Conservation (phyloP, 2,888 invertebrate genomes). For the Mythimna pallens region DNA sequence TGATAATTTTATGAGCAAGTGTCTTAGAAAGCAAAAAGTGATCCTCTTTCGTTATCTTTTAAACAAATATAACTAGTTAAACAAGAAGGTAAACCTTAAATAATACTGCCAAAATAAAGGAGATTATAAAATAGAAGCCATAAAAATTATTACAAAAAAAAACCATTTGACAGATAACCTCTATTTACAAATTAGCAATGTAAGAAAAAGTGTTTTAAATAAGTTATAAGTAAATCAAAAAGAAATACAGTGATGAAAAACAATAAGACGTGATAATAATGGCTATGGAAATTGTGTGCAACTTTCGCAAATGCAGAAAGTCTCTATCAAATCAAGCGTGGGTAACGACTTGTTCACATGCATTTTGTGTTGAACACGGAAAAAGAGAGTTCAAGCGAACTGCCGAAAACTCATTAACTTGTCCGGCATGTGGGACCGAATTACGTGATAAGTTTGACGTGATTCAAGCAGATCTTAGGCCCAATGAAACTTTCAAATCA, state of each 20-base stretch:
- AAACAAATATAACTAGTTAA: background rate
- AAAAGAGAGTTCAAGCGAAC: slow-evolving; percentile 87
- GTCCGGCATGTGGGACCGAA: slow-evolving; percentile 88
- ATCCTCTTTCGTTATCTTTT: background rate
- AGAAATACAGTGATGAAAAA: slow-evolving; percentile 26
- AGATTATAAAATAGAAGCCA: background rate
- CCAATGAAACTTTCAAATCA: slow-evolving; percentile 88
- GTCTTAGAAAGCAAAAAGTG: no score
- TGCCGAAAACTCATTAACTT: slow-evolving; percentile 84
- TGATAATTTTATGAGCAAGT: background rate
- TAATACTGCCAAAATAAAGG: slow-evolving; percentile 6
- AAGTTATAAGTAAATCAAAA: background rate
- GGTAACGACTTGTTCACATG: slow-evolving; percentile 90
- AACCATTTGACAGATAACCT: slow-evolving; percentile 31
- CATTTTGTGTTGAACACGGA: slow-evolving; percentile 90
- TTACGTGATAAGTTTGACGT: slow-evolving; percentile 89
- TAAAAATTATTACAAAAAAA: slow-evolving; percentile 2
- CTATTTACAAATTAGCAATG: background rate
- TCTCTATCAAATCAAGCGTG: slow-evolving; percentile 86
- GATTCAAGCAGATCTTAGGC: slow-evolving; percentile 88
- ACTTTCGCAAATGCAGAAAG: slow-evolving; percentile 89
- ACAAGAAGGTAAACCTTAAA: slow-evolving; percentile 21
- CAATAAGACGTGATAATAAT: slow-evolving; percentile 33
- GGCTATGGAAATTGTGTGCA: slow-evolving; percentile 86
- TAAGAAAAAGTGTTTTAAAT: slow-evolving; percentile 26